Conservation (phyloP, 1,140 invertebrate genomes). For the Anagrus nilaparvatae region DNA sequence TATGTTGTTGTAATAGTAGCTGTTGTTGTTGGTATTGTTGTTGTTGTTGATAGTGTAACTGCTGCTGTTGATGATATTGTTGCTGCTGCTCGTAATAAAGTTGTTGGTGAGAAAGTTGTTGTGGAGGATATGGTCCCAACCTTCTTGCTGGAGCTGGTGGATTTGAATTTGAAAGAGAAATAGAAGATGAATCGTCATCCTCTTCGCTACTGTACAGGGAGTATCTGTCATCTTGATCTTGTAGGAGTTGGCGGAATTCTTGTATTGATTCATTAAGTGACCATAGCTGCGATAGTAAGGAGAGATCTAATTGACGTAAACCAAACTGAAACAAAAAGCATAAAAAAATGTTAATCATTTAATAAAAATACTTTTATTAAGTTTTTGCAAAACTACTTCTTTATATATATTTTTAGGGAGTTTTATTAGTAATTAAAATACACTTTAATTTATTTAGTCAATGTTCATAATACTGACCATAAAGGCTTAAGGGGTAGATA, state of each 20-base stretch:
- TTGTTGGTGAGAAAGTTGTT: too few species aligned
- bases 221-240: constrained; percentile 55
- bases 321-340: constrained; percentile 53
- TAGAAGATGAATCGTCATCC: constrained; percentile 45
- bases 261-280: constrained; percentile 80
- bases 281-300: constrained; percentile 77
- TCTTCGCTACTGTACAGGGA: constrained; percentile 54
- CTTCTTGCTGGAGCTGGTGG: constrained; percentile 33
- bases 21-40: constrained; percentile 30
- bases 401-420: too few species aligned
- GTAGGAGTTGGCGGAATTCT: constrained; percentile 65
- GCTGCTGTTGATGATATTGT: constrained; percentile 24
- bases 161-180: too few species aligned
- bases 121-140: too few species aligned
- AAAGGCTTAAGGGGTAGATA: too few species aligned
- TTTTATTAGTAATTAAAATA: too few species aligned
- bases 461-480: too few species aligned
- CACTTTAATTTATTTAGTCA: too few species aligned
- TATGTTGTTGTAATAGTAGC: constrained; percentile 23
- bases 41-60: constrained; percentile 29
- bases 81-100: neutral
- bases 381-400: too few species aligned
- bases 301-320: constrained; percentile 72
- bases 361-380: too few species aligned
- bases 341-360: too few species aligned